Conservation (phyloP, 2,888 invertebrate genomes). For the Trissoscelio sp. region DNA sequence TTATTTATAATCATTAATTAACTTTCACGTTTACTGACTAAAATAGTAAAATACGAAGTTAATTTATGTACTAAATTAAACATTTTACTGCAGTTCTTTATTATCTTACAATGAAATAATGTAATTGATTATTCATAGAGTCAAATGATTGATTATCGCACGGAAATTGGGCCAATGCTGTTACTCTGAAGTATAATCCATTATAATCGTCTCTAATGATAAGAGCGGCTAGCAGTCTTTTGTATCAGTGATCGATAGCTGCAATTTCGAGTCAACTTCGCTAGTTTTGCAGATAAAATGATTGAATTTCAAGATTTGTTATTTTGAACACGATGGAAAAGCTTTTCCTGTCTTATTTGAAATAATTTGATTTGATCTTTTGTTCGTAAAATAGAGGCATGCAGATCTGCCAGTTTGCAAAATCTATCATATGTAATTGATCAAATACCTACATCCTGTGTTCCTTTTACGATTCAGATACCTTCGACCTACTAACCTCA, state of each 20-base stretch:
- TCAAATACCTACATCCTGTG: slow-evolving; percentile 43
- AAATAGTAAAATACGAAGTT: no score
- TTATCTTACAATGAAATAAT: no score
- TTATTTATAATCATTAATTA: no score
- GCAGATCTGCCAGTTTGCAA: slow-evolving; percentile 26
- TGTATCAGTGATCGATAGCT: slow-evolving; percentile 49
- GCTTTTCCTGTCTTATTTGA: slow-evolving; percentile 74
- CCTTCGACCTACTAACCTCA: slow-evolving; percentile 70
- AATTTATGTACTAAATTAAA: no score
- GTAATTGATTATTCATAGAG: background rate
- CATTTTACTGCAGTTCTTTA: no score
- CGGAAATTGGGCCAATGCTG: slow-evolving; percentile 3
- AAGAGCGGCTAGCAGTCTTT: slow-evolving; percentile 20
- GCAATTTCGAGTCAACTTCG: background rate
- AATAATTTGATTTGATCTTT: slow-evolving; percentile 77
- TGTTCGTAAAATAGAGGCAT: slow-evolving; percentile 70
- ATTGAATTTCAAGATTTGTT: no score
- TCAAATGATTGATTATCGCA: background rate
- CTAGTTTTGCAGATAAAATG: background rate
- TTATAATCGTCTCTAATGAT: slow-evolving; percentile 34
- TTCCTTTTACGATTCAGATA: slow-evolving; percentile 70
- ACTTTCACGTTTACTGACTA: no score
- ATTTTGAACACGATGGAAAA: no score
- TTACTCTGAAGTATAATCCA: slow-evolving; percentile 5
- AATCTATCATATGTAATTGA: slow-evolving; percentile 35